Conservation (phyloP, 2,113 vertebrate species). For the Aegotheles bennettii region DNA sequence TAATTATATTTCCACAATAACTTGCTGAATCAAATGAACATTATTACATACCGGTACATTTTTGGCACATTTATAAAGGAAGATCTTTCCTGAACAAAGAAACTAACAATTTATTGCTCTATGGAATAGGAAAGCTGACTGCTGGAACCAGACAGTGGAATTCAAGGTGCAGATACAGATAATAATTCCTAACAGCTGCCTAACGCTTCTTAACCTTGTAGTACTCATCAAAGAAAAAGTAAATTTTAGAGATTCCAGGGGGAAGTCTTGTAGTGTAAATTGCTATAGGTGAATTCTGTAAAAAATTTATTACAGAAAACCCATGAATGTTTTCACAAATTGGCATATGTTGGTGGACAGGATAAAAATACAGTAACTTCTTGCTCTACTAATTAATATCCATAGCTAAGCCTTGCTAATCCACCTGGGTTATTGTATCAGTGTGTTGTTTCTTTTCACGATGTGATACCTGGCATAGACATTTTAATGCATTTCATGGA, state of each 20-base stretch:
- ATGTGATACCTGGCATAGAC: neutral
- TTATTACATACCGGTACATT: neutral
- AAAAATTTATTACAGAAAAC: neutral
- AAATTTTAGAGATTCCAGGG: neutral
- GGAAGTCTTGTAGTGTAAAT: neutral
- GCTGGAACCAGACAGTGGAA: neutral
- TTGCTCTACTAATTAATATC: neutral
- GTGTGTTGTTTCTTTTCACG: neutral
- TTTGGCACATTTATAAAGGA: neutral
- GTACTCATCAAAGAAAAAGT: neutral
- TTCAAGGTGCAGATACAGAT: neutral
- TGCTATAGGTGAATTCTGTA: neutral
- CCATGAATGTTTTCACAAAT: neutral
- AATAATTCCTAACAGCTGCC: neutral
- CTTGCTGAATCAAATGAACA: neutral
- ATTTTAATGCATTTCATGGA: neutral
- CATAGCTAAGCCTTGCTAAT: neutral
- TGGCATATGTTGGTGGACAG: fast-evolving
- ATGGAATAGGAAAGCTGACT: neutral
- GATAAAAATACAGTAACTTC: neutral
- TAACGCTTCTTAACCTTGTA: neutral
- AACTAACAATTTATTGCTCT: neutral
- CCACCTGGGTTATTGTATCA: neutral
- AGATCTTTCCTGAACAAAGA: neutral
- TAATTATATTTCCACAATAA: neutral